Base-by-base conservation (phyloP, 2,888 invertebrate species). In the Zonitis immaculata region DNA sequence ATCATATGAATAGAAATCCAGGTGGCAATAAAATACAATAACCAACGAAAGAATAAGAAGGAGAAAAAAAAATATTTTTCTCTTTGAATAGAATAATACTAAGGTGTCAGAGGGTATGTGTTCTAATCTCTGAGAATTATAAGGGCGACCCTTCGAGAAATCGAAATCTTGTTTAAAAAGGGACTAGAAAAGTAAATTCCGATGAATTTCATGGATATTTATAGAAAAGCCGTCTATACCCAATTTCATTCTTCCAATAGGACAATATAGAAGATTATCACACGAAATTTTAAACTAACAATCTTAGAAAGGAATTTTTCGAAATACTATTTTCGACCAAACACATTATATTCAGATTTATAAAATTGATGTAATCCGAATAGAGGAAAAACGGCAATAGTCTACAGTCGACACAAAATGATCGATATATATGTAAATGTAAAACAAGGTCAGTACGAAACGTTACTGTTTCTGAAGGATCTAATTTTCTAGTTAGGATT, bases 1-100 rank as follows among this genome's bases (percentile, higher is more conserved):
- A 56, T 22, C 44, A 28, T 47, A 49, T 52, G 49, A 56, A 56
- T 54, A 55, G 55, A 44, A 46, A 47, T 52, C 56, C 56, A 56
- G 56, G 56, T 56, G 56, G 52, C 47, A 49, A 26, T 9, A 9
- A 11, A 44, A 42, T 26, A 54, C 54, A 54, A 54, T 54, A 14
- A 44, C 14, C n/a, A 22, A 35, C 32, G 39, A 48, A n/a, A 42
- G 43, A 26, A 26, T 7, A 26, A 4, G 26, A 8, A 7, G 6
- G 26, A 26, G 3, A 39, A n/a, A 3, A 39, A 39, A 20, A 16
- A 7, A 18, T 16, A 8, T 14, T 14, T 14, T 39, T 35, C 25
- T 52, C 44, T 32, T 14, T 42, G 16, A 49, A 51, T 48, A 51
- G 46, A 51, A 52, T 49, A 27, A 49, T 32, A 42, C 27, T 48